Conservation (phyloP, 2,888 invertebrate species). For the Poecilobothrus nobilitatus region DNA sequence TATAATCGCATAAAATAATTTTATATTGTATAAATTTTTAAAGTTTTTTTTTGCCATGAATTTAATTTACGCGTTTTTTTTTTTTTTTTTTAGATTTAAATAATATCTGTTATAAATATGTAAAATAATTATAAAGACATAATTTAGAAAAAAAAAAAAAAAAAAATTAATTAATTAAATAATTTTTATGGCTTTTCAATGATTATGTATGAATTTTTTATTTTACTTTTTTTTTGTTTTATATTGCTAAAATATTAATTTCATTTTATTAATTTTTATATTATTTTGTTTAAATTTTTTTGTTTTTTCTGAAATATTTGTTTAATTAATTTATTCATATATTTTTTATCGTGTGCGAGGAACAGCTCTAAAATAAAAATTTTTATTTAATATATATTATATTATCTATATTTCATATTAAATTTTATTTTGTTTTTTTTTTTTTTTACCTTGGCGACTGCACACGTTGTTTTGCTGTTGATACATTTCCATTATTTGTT, state of each 20-base stretch:
- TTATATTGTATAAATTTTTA: too few relatives aligned
- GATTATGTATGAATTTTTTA: not conserved
- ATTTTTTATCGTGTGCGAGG: slow-evolving; percentile 7
- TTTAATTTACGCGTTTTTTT: too few relatives aligned
- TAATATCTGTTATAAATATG: too few relatives aligned
- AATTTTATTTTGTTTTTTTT: too few relatives aligned
- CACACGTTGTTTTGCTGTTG: slow-evolving; percentile 40
- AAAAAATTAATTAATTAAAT: not conserved
- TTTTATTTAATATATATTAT: too few relatives aligned
- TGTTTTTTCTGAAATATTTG: not conserved
- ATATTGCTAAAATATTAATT: not conserved
- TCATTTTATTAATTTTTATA: not conserved
- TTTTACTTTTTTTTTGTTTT: too few relatives aligned
- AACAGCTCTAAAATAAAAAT: not conserved
- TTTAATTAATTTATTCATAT: not conserved
- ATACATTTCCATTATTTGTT: slow-evolving; percentile 29
- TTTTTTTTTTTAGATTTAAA: too few relatives aligned
- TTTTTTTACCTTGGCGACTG: slow-evolving; percentile 39
- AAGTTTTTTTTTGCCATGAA: too few relatives aligned
- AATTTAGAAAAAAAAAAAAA: not conserved
- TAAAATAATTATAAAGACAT: too few relatives aligned
- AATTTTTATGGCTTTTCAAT: not conserved
- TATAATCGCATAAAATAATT: too few relatives aligned
- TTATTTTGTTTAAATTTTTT: not conserved
- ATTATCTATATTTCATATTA: too few relatives aligned